phyloP scores from a whole-genome alignment of 2,113 vertebrate species.

The Genyomyrus donnyi region DNA sequence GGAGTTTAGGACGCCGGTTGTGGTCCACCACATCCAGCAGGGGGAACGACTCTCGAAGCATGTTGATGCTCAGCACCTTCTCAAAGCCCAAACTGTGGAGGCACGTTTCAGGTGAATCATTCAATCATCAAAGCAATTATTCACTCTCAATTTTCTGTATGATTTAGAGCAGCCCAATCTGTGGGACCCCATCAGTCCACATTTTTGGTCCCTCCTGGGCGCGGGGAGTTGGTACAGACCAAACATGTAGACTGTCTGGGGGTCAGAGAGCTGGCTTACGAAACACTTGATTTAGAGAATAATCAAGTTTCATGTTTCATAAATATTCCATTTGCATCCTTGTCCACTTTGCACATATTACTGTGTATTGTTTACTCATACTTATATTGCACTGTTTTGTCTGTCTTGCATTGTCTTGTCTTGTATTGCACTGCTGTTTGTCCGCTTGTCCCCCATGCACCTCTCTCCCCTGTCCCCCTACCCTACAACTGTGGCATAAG shows the following conservation, averaged over 20 bases:
- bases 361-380: not conserved
- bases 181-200: not conserved
- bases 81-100: conserved; percentile 71
- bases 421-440: not conserved
- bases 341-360: not conserved
- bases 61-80: conserved; percentile 69
- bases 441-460: not conserved
- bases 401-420: not conserved
- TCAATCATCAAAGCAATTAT: not conserved
- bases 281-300: not conserved
- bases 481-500: not conserved
- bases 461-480: not conserved
- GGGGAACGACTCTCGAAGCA: conserved; percentile 66
- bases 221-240: not conserved
- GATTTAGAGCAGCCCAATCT: not conserved
- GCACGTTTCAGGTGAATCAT: conserved; percentile 35
- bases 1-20: conserved; percentile 53
- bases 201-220: not conserved
- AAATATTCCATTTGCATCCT: not conserved
- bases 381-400: not conserved
- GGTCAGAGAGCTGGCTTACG: not conserved
- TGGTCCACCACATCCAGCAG: conserved; percentile 81
- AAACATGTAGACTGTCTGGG: not conserved
- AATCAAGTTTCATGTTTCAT: not conserved
- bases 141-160: not conserved